Conservation (phyloP, 1,140 invertebrate species). For the Triops cancriformis region DNA sequence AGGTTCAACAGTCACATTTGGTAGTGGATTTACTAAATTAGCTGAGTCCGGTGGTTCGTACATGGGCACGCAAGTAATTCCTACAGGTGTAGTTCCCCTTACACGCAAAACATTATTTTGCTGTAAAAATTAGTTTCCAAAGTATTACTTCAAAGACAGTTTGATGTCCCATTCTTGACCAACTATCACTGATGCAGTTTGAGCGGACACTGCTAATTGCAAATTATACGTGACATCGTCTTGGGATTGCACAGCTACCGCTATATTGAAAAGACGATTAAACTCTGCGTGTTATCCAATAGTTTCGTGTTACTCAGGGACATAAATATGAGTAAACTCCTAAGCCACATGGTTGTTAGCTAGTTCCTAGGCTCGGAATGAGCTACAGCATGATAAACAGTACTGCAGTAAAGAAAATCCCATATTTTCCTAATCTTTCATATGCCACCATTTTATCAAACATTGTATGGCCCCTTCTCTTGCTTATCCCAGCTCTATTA, state of each 20-base stretch:
- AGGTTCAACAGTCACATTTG: constrained; percentile 6
- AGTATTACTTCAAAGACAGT: constrained; percentile 8
- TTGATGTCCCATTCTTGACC: constrained; percentile 18
- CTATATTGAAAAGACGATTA: not conserved
- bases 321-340: not conserved
- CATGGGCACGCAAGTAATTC: not conserved
- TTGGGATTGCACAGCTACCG: not conserved
- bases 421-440: too few relatives aligned
- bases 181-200: constrained; percentile 15
- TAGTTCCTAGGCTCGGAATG: not conserved
- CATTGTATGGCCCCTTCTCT: too few relatives aligned
- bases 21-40: not conserved
- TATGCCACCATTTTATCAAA: too few relatives aligned
- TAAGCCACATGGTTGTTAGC: not conserved
- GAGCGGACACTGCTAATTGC: not conserved
- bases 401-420: too few relatives aligned
- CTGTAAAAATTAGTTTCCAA: not conserved
- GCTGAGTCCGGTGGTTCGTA: not conserved
- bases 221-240: not conserved
- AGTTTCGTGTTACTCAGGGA: not conserved
- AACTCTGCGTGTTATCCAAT: not conserved
- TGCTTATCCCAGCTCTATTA: too few relatives aligned
- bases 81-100: not conserved
- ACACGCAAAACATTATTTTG: too few relatives aligned
- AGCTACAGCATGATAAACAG: too few relatives aligned